Percentiles rank a stretch among this genome's conserved stretches.
Conservation (phyloP, 2,888 invertebrate species). For the Agrochola circellaris region DNA sequence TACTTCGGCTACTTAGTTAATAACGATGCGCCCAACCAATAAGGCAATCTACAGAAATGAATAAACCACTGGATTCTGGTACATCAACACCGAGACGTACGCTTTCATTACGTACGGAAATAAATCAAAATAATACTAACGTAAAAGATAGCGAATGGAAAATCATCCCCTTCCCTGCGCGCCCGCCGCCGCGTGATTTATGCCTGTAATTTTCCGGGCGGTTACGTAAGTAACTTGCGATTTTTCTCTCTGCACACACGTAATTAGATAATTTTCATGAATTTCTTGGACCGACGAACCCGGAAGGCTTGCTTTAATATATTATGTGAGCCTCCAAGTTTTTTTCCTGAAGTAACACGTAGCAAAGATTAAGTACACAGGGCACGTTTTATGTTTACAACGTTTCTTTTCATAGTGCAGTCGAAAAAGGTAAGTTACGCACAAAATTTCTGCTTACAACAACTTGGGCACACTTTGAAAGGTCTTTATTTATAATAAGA, state of each 20-base stretch:
- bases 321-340: conserved; percentile 59
- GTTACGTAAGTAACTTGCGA: conserved; percentile 89
- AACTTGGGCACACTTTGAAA: conserved; percentile 57
- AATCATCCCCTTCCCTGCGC: conserved; percentile 84
- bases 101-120: conserved; percentile 88
- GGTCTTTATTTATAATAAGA: conserved; percentile 77
- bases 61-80: conserved; percentile 80
- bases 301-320: conserved; percentile 68
- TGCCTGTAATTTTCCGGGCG: conserved; percentile 89
- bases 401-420: conserved; percentile 50
- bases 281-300: conserved; percentile 75
- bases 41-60: conserved; percentile 79
- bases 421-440: conserved; percentile 51
- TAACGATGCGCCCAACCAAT: conserved; percentile 75
- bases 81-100: conserved; percentile 87
- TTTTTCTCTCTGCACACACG: conserved; percentile 89
- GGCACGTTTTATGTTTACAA: conserved; percentile 53
- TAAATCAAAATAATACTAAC: conserved; percentile 90
- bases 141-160: conserved; percentile 90
- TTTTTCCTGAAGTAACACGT: conserved; percentile 55
- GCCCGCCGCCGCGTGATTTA: conserved; percentile 83
- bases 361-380: conserved; percentile 44
- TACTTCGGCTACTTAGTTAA: conserved; percentile 76
- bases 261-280: conserved; percentile 89
- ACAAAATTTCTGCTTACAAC: conserved; percentile 45